These are phyloP conservation scores for Leuctra nigra DNA, from an alignment of 2,888 invertebrate species.

Conservation along the genomic window DNA sequence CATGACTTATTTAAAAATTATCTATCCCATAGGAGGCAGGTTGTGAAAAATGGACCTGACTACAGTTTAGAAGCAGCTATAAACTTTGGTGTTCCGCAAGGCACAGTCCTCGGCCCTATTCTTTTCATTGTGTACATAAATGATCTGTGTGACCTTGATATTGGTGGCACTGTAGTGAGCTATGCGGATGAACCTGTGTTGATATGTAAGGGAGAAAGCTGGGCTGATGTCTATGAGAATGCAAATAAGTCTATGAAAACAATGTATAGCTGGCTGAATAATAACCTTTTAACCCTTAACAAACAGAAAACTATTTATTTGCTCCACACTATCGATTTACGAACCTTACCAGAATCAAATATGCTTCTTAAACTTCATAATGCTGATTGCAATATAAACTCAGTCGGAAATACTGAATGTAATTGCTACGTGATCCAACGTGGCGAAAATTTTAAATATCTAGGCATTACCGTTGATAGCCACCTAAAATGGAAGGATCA, in stretches of 20 bases:
- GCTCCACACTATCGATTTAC: not conserved
- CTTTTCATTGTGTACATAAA: conserved; percentile 20
- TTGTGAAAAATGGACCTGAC: not conserved
- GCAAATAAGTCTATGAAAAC: not conserved
- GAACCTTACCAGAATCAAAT: not conserved
- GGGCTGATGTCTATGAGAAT: not conserved
- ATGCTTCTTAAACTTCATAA: not conserved
- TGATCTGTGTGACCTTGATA: conserved; percentile 7
- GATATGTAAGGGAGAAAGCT: not conserved
- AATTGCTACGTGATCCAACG: too few species aligned
- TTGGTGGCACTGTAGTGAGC: conserved; percentile 5
- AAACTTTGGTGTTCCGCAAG: conserved; percentile 17
- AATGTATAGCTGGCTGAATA: not conserved
- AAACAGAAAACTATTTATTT: not conserved
- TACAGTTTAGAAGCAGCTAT: not conserved
- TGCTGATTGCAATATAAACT: not conserved
- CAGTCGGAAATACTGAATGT: not conserved
- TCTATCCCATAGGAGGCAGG: not conserved
- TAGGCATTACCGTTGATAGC: too few species aligned
- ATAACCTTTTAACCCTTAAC: not conserved
- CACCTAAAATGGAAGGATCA: not conserved
- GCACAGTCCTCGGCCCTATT: conserved; percentile 18
- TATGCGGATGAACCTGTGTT: conserved; percentile 19
- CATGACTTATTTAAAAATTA: not conserved
- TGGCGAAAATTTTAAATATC: too few species aligned